phyloP scores from a whole-genome alignment of 2,797 vertebrate genomes.

The Anguilla pacifica region DNA sequence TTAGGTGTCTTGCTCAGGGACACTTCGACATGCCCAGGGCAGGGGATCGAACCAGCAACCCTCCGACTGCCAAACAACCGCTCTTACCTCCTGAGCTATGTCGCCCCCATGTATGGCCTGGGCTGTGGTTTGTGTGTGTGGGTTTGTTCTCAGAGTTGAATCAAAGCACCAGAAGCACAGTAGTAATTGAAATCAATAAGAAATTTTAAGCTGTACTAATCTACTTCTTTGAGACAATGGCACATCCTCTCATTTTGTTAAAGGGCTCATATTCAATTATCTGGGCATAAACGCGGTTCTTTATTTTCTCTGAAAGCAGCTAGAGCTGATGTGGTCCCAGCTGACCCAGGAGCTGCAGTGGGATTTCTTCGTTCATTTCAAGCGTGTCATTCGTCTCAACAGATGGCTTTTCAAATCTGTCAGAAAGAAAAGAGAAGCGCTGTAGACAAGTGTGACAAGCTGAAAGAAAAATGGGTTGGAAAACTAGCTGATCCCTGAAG shows the following conservation, averaged over 20 bases:
- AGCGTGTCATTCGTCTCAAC: constrained; percentile 26
- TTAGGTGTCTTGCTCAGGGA: too few species aligned
- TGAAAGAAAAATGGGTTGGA: neutral
- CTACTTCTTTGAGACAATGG: constrained; percentile 19
- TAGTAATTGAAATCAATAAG: constrained; percentile 28
- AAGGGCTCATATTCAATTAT: neutral
- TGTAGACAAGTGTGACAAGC: neutral
- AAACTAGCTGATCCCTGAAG: neutral
- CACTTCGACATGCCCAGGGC: too few species aligned
- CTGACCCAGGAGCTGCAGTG: neutral
- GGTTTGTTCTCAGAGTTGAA: constrained; percentile 6
- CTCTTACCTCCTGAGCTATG: too few species aligned
- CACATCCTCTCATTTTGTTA: neutral
- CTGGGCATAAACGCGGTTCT: neutral
- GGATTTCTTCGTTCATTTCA: neutral
- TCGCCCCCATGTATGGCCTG: neutral
- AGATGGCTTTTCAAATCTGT: constrained; percentile 2
- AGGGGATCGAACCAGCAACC: too few species aligned
- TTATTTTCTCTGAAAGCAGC: constrained; percentile 5
- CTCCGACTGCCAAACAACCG: too few species aligned
- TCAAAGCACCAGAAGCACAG: neutral
- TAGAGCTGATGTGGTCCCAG: neutral
- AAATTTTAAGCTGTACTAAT: constrained; percentile 3
- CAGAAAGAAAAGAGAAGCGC: neutral
- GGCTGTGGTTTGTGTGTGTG: neutral